A percentile compares a stretch with the other conserved stretches of the same genome.
phyloP scores from a whole-genome alignment of 1,140 invertebrate genomes.

The Sitophilus oryzae region DNA sequence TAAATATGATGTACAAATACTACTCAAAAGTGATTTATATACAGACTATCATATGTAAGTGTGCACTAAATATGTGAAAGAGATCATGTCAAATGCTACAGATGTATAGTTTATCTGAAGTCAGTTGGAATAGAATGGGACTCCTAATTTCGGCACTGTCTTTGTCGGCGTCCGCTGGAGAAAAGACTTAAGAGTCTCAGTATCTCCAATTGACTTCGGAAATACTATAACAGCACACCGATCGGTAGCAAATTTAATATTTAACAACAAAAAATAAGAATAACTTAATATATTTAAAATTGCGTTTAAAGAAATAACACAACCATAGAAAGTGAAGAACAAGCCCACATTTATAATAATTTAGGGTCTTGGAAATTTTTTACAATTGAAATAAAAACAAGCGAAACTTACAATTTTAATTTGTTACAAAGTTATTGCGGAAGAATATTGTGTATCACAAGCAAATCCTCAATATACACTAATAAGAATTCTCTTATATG shows the following conservation, averaged over 20 bases:
- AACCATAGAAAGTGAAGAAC: too few species aligned
- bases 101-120: constrained; percentile 10
- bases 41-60: constrained; percentile 12
- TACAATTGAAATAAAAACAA: not conserved
- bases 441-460: not conserved
- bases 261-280: not conserved
- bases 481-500: not conserved
- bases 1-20: constrained; percentile 25
- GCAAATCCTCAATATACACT: not conserved
- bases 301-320: too few species aligned
- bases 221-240: not conserved
- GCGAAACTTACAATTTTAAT: not conserved
- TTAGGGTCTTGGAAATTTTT: not conserved
- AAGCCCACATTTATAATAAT: too few species aligned
- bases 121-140: too few species aligned
- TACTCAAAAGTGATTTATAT: constrained; percentile 18
- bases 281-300: too few species aligned
- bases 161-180: not conserved
- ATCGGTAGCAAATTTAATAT: not conserved
- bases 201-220: too few species aligned
- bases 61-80: constrained; percentile 15
- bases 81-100: constrained; percentile 24
- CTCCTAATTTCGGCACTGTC: too few species aligned
- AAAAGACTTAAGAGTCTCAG: not conserved
- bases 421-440: not conserved